Evolutionary conservation across 2,888 invertebrate genomes (phyloP), one percentile per base, ranked within the genome.

Genomic region (Cynaeus angustus): DNA sequence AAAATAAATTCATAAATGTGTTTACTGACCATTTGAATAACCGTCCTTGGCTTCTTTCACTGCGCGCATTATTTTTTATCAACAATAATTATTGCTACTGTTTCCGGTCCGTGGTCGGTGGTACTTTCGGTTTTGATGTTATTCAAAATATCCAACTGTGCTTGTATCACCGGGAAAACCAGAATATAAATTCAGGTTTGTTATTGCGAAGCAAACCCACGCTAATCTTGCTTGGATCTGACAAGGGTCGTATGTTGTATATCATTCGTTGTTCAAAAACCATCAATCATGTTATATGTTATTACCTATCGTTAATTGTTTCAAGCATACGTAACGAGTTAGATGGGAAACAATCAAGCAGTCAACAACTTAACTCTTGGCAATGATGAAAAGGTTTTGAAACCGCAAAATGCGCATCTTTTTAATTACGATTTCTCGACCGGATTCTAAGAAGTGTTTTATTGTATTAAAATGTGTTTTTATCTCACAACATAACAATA

Each of bases 221-320:
- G 33, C 14, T 33, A 52, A 52, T 52, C 52, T 52, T 52, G 52
- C 52, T 52, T 52, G 52, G 33, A 33, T 30, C 28, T 52, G 33
- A 52, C 52, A 52, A 52, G 33, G 9, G 52, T 12, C 52, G 30
- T 52, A 30, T 33, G 30, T 52, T 33, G 4, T 13, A n/a, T 3
- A 28, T n/a, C 28, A 10, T 26, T 10, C 26, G 21, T 43, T 43
- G 12, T 10, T 10, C 13, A 10, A 43, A 12, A 10, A 43, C 5
- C 14, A 52, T 52, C 9, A 10, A 52, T 52, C 33, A 52, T 12
- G 33, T 33, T 33, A 10, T 43, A 12, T 43, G 2, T 21, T 21
- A 21, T 21, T 21, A 21, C 21, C 21, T 21, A 21, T 21, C 4
- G 1, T 21, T 21, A 21, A 21, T 21, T 21, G 21, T 21, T 21